Evolutionary conservation across 2,113 vertebrate genomes (phyloP).

Genomic region (Notiomystis cincta): DNA sequence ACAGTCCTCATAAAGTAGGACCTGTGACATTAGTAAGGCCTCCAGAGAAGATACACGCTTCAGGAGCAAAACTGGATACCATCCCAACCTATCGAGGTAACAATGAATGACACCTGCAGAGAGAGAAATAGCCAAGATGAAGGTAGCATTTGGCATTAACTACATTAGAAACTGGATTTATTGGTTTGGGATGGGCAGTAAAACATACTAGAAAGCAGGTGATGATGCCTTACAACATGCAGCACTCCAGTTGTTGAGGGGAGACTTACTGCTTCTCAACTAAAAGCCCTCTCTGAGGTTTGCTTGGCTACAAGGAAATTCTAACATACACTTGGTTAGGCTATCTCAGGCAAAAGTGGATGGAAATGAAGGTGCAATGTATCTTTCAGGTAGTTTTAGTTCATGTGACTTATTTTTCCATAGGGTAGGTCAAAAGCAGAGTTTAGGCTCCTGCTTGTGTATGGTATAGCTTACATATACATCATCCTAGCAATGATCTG

Average conservation of each 20-base stretch:
- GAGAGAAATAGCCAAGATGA: background rate
- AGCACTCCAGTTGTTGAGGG: background rate
- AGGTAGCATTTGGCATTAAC: background rate
- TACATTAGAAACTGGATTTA: background rate
- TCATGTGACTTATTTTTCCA: background rate
- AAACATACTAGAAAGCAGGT: background rate
- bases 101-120: background rate
- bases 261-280: background rate
- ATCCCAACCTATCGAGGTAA: slow-evolving; percentile 87
- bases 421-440: background rate
- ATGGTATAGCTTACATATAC: background rate
- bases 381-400: background rate
- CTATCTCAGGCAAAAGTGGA: background rate
- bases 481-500: background rate
- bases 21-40: slow-evolving; percentile 69
- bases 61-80: slow-evolving; percentile 73
- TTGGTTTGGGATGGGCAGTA: background rate
- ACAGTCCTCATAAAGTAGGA: slow-evolving; percentile 69
- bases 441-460: background rate
- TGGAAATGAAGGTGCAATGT: background rate
- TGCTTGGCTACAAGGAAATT: background rate
- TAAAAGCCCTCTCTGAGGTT: background rate
- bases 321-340: background rate
- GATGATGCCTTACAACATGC: background rate
- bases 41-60: slow-evolving; percentile 56